Evolutionary conservation across 2,797 vertebrate genomes (phyloP).

Genomic region (Tympanoctomys barrerae): DNA sequence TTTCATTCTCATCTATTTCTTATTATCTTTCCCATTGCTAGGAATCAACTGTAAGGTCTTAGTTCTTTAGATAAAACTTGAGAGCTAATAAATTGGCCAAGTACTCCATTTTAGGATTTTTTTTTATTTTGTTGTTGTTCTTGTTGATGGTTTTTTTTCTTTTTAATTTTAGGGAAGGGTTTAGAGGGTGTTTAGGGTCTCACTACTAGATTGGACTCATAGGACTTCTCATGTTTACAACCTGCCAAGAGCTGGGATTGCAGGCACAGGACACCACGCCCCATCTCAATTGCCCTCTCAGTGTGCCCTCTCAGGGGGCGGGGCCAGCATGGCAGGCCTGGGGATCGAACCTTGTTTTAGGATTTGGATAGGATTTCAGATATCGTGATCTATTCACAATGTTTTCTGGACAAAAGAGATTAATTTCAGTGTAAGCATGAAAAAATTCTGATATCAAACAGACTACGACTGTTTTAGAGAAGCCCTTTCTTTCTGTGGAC

Average conservation of each 20-base stretch:
- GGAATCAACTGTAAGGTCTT: not conserved
- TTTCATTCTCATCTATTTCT: not conserved
- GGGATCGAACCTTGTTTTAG: not conserved
- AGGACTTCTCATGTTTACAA: too few relatives aligned
- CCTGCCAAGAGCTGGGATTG: too few relatives aligned
- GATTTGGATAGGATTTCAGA: not conserved
- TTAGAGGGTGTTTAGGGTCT: too few relatives aligned
- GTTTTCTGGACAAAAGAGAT: not conserved
- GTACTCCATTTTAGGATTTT: not conserved
- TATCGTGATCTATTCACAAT: not conserved
- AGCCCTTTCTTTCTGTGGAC: not conserved
- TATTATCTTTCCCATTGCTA: not conserved
- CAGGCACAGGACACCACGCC: too few relatives aligned
- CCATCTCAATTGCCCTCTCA: too few relatives aligned
- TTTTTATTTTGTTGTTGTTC: too few relatives aligned
- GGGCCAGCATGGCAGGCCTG: too few relatives aligned
- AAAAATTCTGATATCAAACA: slow-evolving; percentile 20
- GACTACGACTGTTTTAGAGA: not conserved
- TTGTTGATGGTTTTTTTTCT: too few relatives aligned
- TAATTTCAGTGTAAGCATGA: not conserved
- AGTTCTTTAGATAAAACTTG: not conserved
- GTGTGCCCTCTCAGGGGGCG: too few relatives aligned
- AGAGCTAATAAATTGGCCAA: not conserved
- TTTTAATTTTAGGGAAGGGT: too few relatives aligned
- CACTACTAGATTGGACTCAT: too few relatives aligned